A percentile compares a stretch with the other conserved stretches of the same genome.
These are phyloP conservation scores for Cepaea nemoralis DNA, from an alignment of 1,140 invertebrate species.

Conservation along the genomic window DNA sequence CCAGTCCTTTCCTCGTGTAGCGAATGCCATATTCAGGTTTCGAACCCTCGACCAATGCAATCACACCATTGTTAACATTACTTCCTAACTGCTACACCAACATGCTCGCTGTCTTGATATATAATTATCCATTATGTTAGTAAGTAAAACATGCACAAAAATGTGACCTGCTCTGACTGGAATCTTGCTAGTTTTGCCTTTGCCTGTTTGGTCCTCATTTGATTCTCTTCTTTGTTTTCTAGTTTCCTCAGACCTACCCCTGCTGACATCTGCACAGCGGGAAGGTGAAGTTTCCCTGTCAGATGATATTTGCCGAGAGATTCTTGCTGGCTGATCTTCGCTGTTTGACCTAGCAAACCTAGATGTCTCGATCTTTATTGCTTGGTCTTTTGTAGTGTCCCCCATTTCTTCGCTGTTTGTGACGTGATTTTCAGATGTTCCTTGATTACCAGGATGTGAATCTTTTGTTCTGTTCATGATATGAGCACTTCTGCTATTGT, in stretches of 20 bases:
- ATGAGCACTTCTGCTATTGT: too few species aligned
- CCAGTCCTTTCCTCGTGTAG: too few species aligned
- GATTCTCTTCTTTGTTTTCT: constrained; percentile 18
- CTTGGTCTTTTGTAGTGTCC: neutral
- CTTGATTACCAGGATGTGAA: neutral
- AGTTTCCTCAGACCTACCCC: neutral
- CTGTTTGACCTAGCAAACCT: neutral
- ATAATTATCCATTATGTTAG: too few species aligned
- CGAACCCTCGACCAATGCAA: too few species aligned
- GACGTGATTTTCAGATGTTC: neutral
- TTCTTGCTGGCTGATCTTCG: neutral
- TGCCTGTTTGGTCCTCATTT: constrained; percentile 14
- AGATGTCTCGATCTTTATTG: neutral
- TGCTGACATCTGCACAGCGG: neutral
- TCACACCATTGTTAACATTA: too few species aligned
- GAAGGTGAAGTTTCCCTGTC: neutral
- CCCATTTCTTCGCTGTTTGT: neutral
- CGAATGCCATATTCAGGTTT: too few species aligned
- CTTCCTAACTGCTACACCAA: too few species aligned
- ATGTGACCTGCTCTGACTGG: constrained; percentile 44
- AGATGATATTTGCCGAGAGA: neutral
- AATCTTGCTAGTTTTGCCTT: constrained; percentile 46
- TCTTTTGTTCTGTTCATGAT: neutral
- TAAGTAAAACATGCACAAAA: neutral
- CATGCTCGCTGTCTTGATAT: too few species aligned